Conservation (phyloP, 2,113 vertebrate genomes). For the Odocoileus hemionus region DNA sequence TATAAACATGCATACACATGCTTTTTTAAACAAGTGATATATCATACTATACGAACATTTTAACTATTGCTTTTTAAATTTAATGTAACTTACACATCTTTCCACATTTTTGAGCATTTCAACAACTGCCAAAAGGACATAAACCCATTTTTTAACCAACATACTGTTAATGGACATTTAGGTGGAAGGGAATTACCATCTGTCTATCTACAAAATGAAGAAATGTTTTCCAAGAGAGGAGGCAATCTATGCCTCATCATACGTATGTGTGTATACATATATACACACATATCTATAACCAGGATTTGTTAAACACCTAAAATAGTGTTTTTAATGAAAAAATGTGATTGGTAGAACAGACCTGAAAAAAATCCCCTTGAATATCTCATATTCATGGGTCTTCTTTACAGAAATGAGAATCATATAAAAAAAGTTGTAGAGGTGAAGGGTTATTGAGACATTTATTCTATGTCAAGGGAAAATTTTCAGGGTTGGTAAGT, state of each 20-base stretch:
- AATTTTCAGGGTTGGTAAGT: not conserved
- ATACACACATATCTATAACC: not conserved
- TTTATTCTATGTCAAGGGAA: not conserved
- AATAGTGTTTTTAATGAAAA: not conserved
- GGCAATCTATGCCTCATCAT: not conserved
- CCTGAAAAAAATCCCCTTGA: not conserved
- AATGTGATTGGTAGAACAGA: not conserved
- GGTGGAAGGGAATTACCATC: not conserved
- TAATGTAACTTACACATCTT: not conserved
- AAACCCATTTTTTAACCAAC: not conserved
- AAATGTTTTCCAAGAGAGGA: not conserved
- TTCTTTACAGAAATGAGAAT: not conserved
- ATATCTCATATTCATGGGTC: not conserved
- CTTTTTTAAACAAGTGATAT: not conserved
- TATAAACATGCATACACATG: not conserved
- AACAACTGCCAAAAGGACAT: not conserved
- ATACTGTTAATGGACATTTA: not conserved
- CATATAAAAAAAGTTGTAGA: not conserved
- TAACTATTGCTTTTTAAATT: not conserved
- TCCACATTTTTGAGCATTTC: not conserved
- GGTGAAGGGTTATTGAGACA: not conserved
- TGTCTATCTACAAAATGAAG: not conserved
- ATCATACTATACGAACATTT: not conserved
- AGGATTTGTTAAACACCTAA: not conserved
- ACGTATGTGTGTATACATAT: no score